Base-by-base conservation (phyloP, 2,797 vertebrate genomes). In the Pachyuromys duprasi region DNA sequence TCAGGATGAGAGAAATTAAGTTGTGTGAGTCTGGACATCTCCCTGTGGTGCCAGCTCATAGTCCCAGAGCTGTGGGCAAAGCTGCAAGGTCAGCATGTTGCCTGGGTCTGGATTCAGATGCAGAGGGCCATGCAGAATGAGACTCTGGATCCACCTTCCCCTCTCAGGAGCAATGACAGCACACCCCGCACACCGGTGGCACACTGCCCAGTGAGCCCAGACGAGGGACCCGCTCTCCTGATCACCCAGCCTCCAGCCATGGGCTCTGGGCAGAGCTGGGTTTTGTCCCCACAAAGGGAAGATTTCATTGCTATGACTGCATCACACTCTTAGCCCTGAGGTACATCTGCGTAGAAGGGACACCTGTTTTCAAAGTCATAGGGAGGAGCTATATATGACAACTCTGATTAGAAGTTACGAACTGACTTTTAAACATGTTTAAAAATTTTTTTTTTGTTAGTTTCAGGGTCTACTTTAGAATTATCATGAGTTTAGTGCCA, bases 1-100 rank as follows among this genome's bases (percentile, higher is more conserved):
- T 96, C 96, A 96, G 93, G 96, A 97, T 96, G 89, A 92, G 92
- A 83, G 83, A 96, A 97, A 95, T 89, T 93, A 96, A 93, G 89
- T 89, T 53, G 78, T 76, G 42, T 72, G 65, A 93, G 89, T 69
- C 90, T 87, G 26, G 60, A 8, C 60, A 5, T 84, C 60, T 89
- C 69, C 74, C 89, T 45, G 45, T 65, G 79, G 89, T 95, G 65
- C 91, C 67, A 20, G 74, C 80, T 93, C 42, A 36, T 24, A 33
- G 88, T 8, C 84, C 45, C 18, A 3, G 60, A 90, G 74, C 86
- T 88, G 31, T 49, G 67, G 53, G 33, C 9, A 55, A 49, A 95
- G 45, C 67, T 26, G 8, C 70, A 24, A 0, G 82, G 75, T 83
- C 88, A 49, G 5, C 81, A 24, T 45, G 28, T 33, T 45, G 42